These are phyloP conservation scores for Alethe castanea DNA, from an alignment of 2,113 vertebrate genomes.

Conservation along the genomic window DNA sequence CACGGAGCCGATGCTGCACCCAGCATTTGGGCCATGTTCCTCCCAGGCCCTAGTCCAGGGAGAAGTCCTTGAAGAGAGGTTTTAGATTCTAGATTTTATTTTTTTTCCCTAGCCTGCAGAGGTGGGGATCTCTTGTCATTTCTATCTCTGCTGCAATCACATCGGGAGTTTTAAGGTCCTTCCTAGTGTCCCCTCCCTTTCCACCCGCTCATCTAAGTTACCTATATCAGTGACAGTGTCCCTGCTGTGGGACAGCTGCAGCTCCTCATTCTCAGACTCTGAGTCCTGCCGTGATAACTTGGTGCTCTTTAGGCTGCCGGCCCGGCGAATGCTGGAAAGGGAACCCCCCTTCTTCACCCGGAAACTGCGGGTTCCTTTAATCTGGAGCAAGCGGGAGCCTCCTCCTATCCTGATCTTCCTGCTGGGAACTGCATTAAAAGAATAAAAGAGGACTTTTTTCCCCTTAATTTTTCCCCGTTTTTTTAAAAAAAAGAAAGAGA, in stretches of 20 bases:
- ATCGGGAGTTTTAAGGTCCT: slow-evolving; percentile 42
- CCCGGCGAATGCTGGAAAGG: slow-evolving; percentile 93
- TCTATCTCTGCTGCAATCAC: slow-evolving; percentile 36
- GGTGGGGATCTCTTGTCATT: not conserved
- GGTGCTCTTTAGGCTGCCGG: slow-evolving; percentile 98
- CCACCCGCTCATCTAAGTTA: slow-evolving; percentile 78
- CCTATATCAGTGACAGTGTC: slow-evolving; percentile 98
- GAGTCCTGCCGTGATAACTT: slow-evolving; percentile 98
- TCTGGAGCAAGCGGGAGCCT: slow-evolving; percentile 96
- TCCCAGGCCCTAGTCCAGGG: not conserved
- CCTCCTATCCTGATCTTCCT: slow-evolving; percentile 97
- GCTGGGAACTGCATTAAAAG: slow-evolving; percentile 87
- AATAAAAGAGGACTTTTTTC: slow-evolving; percentile 84
- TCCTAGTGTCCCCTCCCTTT: slow-evolving; percentile 74
- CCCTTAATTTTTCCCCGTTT: slow-evolving; percentile 72
- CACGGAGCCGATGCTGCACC: not conserved
- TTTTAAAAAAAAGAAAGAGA: slow-evolving; percentile 25
- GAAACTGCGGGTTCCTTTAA: slow-evolving; percentile 98
- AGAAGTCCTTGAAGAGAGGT: not conserved
- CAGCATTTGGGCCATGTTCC: not conserved
- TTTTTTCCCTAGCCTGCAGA: not conserved
- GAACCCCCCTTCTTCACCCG: slow-evolving; percentile 97
- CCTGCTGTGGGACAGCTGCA: slow-evolving; percentile 95
- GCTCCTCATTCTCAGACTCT: slow-evolving; percentile 96
- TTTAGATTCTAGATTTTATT: no score